Conservation (phyloP, 2,888 invertebrate genomes). For the Luperina testacea region DNA sequence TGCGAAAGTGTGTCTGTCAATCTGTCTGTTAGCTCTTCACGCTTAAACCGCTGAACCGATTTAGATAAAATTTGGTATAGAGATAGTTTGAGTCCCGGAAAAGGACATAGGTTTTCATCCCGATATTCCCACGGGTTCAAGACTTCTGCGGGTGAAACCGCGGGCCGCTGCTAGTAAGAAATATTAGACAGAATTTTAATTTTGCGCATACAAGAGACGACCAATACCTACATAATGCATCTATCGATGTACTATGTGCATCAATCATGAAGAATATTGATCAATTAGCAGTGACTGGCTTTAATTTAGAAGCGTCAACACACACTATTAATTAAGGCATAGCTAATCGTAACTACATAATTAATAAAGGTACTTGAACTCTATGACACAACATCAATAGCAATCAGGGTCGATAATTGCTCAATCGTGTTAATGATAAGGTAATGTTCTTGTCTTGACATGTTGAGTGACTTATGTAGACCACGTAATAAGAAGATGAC, state of each 20-base stretch:
- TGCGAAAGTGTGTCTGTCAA: too few relatives aligned
- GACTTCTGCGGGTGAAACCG: too few relatives aligned
- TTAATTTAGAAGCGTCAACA: conserved; percentile 29
- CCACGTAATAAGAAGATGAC: conserved; percentile 8
- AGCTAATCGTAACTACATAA: conserved; percentile 22
- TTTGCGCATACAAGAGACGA: not conserved
- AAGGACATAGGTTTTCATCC: too few relatives aligned
- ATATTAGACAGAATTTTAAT: not conserved
- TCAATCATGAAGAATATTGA: conserved; percentile 41
- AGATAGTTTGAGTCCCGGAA: too few relatives aligned
- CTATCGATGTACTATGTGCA: conserved; percentile 13
- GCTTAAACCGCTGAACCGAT: too few relatives aligned
- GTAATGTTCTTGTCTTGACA: conserved; percentile 19
- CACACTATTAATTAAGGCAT: conserved; percentile 27
- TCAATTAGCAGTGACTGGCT: conserved; percentile 38
- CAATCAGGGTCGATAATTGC: conserved; percentile 42
- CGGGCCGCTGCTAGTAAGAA: not conserved
- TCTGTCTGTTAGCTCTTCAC: too few relatives aligned
- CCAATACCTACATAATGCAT: conserved; percentile 5
- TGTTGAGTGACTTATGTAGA: conserved; percentile 14
- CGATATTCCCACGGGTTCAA: too few relatives aligned
- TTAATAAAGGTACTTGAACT: conserved; percentile 46
- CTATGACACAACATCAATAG: conserved; percentile 31
- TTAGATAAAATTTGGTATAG: too few relatives aligned
- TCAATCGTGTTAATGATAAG: conserved; percentile 41